A percentile compares a stretch with the other conserved stretches of the same genome.
Evolutionary conservation across 1,140 invertebrate species (phyloP).

Genomic region (Cotesia vestalis): DNA sequence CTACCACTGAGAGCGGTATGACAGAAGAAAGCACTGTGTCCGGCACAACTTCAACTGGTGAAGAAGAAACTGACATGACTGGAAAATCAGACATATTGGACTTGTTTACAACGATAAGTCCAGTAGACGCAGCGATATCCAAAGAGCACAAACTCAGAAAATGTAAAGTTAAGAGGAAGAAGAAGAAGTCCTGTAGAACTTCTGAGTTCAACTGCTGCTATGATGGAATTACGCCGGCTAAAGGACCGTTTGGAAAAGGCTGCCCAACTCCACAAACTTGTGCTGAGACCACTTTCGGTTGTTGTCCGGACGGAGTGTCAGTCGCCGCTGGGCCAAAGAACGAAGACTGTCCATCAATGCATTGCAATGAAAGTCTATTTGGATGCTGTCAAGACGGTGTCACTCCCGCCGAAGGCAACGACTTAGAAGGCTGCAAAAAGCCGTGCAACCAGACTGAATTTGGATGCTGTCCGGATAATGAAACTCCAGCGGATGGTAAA

Average conservation of each 20-base stretch:
- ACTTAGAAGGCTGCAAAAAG: conserved; percentile 83
- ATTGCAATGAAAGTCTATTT: conserved; percentile 81
- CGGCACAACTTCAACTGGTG: conserved; percentile 32
- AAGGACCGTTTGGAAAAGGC: conserved; percentile 86
- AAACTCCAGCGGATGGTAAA: conserved; percentile 69
- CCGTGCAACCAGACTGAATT: conserved; percentile 72
- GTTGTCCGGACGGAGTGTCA: conserved; percentile 89
- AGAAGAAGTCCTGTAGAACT: conserved; percentile 72
- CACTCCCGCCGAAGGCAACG: conserved; percentile 81
- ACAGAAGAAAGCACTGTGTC: conserved; percentile 39
- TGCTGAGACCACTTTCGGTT: conserved; percentile 84
- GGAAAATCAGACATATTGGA: conserved; percentile 50
- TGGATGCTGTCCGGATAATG: conserved; percentile 76
- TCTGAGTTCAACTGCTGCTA: conserved; percentile 89
- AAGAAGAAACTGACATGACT: conserved; percentile 47
- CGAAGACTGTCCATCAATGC: conserved; percentile 79
- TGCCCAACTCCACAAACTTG: conserved; percentile 80
- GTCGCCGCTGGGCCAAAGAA: conserved; percentile 77
- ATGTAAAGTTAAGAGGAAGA: conserved; percentile 71
- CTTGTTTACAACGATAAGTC: conserved; percentile 54
- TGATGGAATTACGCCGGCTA: conserved; percentile 82
- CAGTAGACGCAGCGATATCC: conserved; percentile 64
- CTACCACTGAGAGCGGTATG: conserved; percentile 35
- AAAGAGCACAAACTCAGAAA: conserved; percentile 66
- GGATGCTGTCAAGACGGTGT: conserved; percentile 87